Percentiles rank a stretch among this genome's conserved stretches.
phyloP scores from a whole-genome alignment of 2,888 invertebrate genomes.

The Bibio marci region DNA sequence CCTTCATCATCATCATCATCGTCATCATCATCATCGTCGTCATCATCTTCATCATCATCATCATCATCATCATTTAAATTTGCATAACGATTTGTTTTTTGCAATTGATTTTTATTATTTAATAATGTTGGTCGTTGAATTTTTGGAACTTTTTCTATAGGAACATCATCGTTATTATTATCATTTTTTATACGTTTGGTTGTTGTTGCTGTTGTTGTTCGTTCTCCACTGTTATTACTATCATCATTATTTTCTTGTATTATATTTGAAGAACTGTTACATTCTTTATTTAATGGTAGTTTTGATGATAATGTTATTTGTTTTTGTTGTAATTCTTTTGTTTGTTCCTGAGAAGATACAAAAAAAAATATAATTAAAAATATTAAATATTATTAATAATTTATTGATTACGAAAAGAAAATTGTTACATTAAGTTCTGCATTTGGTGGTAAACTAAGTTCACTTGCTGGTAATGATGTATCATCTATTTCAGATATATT shows the following conservation, averaged over 20 bases:
- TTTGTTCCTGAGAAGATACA: too few relatives aligned
- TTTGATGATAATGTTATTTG: constrained; percentile 3
- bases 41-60: constrained; percentile 13
- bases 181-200: neutral
- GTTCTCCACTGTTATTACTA: neutral
- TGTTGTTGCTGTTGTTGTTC: neutral
- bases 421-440: too few relatives aligned
- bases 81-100: constrained; percentile 16
- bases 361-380: too few relatives aligned
- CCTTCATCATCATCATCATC: constrained; percentile 17
- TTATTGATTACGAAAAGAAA: too few relatives aligned
- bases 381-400: too few relatives aligned
- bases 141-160: neutral
- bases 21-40: constrained; percentile 15
- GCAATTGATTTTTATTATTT: constrained; percentile 2
- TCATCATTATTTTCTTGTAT: neutral
- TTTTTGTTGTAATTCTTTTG: constrained; percentile 6
- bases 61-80: constrained; percentile 11
- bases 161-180: neutral
- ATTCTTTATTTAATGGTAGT: constrained; percentile 8
- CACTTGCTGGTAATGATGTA: constrained; percentile 3
- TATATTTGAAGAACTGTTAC: neutral
- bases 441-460: constrained; percentile 1
- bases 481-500: constrained; percentile 6
- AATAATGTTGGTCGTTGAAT: constrained; percentile 1